Evolutionary conservation across 2,113 vertebrate genomes (phyloP).

Genomic region (Cyrtonyx montezumae): DNA sequence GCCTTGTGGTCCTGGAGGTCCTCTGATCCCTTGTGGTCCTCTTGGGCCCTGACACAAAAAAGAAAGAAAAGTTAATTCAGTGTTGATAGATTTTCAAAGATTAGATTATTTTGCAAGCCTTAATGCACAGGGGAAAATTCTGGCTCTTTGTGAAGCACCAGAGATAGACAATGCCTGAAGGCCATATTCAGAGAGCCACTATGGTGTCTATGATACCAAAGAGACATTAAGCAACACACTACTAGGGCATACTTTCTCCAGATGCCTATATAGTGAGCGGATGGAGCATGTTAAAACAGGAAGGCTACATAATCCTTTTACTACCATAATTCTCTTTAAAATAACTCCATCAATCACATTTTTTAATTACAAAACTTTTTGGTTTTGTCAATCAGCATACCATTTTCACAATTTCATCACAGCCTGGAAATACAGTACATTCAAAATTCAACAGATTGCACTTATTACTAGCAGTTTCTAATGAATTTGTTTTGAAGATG

Average conservation of each 20-base stretch:
- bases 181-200: not conserved
- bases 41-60: constrained; percentile 59
- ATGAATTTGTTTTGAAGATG: not conserved
- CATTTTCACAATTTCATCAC: not conserved
- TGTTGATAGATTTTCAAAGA: not conserved
- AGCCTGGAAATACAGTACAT: not conserved
- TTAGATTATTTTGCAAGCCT: not conserved
- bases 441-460: not conserved
- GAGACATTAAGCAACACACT: not conserved
- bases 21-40: constrained; percentile 67
- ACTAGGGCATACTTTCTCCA: not conserved
- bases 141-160: not conserved
- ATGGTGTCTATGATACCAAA: not conserved
- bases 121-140: not conserved
- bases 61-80: not conserved
- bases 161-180: not conserved
- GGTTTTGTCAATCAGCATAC: not conserved
- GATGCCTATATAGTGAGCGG: not conserved
- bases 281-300: not conserved
- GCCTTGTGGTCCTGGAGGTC: constrained; percentile 63
- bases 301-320: not conserved
- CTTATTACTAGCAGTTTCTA: not conserved
- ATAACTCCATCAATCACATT: not conserved
- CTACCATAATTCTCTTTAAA: not conserved
- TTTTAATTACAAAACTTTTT: not conserved